A percentile compares a stretch with the other conserved stretches of the same genome.
These are phyloP conservation scores for Cordilura impudica DNA, from an alignment of 2,888 invertebrate species.

Conservation along the genomic window DNA sequence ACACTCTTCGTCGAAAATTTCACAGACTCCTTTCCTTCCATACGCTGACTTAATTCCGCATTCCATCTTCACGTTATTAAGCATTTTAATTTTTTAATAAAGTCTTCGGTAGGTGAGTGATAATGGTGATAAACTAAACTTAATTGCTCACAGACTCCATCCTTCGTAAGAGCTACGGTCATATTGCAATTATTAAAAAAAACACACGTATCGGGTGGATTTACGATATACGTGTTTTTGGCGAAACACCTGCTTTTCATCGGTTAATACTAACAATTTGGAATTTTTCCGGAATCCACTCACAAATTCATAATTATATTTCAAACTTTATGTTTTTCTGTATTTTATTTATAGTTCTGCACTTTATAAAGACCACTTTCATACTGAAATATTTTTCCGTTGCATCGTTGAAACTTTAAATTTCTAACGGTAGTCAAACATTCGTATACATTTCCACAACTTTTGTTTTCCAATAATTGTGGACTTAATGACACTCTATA, in stretches of 20 bases:
- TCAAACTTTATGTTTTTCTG: background rate
- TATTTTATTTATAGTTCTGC: background rate
- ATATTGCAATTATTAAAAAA: background rate
- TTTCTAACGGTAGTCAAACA: background rate
- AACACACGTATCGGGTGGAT: too few species aligned
- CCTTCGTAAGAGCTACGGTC: background rate
- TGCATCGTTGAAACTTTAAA: background rate
- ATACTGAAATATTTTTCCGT: background rate
- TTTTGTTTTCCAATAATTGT: too few species aligned
- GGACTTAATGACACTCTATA: too few species aligned
- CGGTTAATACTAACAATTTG: background rate
- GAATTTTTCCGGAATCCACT: background rate
- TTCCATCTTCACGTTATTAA: background rate
- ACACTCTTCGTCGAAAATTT: conserved; percentile 10
- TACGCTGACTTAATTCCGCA: background rate
- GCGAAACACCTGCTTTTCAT: background rate
- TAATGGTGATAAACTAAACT: background rate
- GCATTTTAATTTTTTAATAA: background rate
- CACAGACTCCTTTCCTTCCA: conserved; percentile 1
- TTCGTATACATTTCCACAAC: background rate
- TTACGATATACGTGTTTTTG: background rate
- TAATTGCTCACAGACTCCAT: background rate
- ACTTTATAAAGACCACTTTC: background rate
- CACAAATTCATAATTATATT: background rate
- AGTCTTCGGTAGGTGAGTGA: conserved; percentile 1